phyloP scores from a whole-genome alignment of 2,113 vertebrate genomes.

The Callithrix jacchus region DNA sequence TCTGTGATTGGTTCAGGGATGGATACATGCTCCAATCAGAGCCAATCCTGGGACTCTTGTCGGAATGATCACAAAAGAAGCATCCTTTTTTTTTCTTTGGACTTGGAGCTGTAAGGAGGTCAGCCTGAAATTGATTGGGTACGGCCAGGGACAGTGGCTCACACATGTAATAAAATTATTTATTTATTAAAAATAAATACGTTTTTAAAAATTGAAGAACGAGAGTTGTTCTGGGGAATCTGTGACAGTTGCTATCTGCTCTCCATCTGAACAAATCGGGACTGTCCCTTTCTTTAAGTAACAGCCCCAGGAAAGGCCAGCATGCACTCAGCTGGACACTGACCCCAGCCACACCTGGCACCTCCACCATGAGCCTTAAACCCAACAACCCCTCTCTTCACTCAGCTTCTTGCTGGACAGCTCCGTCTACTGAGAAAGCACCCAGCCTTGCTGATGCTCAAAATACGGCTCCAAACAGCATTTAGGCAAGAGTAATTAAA shows the following conservation, averaged over 20 bases:
- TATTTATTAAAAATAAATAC: too few relatives aligned
- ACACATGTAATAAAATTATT: too few relatives aligned
- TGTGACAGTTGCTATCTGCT: not conserved
- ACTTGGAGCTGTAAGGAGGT: not conserved
- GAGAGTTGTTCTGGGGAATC: not conserved
- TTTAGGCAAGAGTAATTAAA: slow-evolving; percentile 84
- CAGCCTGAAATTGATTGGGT: not conserved
- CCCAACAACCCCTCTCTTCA: not conserved
- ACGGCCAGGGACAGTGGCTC: too few relatives aligned
- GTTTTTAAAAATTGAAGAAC: not conserved
- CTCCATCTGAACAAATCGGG: not conserved
- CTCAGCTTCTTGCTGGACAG: slow-evolving; percentile 29
- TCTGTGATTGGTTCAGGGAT: not conserved
- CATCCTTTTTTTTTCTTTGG: not conserved
- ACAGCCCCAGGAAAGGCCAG: not conserved
- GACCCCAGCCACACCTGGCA: not conserved
- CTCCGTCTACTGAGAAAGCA: slow-evolving; percentile 52
- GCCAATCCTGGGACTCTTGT: not conserved
- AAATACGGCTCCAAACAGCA: slow-evolving; percentile 75
- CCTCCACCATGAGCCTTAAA: not conserved
- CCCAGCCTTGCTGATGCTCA: slow-evolving; percentile 67
- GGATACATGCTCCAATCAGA: not conserved
- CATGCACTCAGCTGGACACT: not conserved
- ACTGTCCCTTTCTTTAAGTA: not conserved
- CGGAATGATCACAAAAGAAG: not conserved